Evolutionary conservation across 2,888 invertebrate genomes (phyloP), one percentile per base, ranked within the genome.

Genomic region (Harpalus rubripes): DNA sequence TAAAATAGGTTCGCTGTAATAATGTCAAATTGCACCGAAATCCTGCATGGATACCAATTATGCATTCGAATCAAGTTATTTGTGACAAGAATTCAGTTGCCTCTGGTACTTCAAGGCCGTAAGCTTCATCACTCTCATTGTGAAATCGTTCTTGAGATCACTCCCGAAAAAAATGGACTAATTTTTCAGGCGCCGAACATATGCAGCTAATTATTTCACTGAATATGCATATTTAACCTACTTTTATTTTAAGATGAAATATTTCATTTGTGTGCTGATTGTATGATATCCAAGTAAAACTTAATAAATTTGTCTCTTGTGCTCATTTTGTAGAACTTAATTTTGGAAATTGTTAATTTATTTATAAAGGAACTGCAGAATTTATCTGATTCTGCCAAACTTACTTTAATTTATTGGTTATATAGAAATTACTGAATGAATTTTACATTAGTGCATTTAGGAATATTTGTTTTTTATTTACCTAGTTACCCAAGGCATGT

Each of bases 221-320:
- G 44, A 52, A 52, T 52, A 63, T 63, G 63, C 63, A 2, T 18
- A 22, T 22, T 22, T 22, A 26, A 63, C 63, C 63, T 63, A 63
- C 22, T 22, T 63, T 63, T 63, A 63, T 63, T 63, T 63, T 22
- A 22, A 22, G 63, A 63, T 63, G 63, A 26, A 63, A 63, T 63
- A 63, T 63, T 63, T 63, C 63, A 12, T 63, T 63, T 63, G 63
- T 59, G 59, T 63, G 18, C 63, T 22, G 22, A 63, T 63, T 63
- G 63, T 63, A 63, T 22, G 63, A 18, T 63, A 22, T 63, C 63
- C 63, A 63, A 63, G 10, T 63, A 12, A 63, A 63, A 63, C 63
- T 22, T 63, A 22, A 18, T 63, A 63, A 63, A 63, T 63, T 22
- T 63, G 63, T 16, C 59, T 52, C 44, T 2, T 52, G 44, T 52